Conservation (phyloP, 2,113 vertebrate species). For the Chitala chitala region DNA sequence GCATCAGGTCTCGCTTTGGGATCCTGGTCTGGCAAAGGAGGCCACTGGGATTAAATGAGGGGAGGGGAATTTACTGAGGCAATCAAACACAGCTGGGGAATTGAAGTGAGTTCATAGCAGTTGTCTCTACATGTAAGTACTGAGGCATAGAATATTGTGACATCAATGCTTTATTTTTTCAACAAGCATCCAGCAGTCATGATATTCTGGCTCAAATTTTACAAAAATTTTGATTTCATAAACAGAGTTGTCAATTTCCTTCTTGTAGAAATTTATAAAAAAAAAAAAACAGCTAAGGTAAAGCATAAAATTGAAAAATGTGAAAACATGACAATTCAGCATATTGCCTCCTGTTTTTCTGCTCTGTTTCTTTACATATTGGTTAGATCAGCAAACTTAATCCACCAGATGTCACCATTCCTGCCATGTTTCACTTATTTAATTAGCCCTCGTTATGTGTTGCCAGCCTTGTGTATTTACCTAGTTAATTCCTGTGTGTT, state of each 20-base stretch:
- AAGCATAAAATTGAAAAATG: not conserved
- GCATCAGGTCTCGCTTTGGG: not conserved
- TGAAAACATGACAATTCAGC: too few species aligned
- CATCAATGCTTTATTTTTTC: not conserved
- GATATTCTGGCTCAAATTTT: too few species aligned
- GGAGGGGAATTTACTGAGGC: too few species aligned
- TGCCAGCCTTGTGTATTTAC: too few species aligned
- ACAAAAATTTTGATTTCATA: not conserved
- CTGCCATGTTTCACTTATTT: too few species aligned
- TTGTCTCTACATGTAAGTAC: not conserved
- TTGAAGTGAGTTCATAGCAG: not conserved
- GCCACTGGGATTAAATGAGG: not conserved
- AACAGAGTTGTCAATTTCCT: not conserved
- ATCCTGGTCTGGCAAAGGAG: not conserved
- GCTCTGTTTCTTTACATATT: not conserved
- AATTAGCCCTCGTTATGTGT: too few species aligned
- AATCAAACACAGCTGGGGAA: not conserved
- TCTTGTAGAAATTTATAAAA: not conserved
- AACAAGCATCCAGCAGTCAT: too few species aligned
- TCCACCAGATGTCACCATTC: not conserved
- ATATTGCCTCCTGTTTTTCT: not conserved
- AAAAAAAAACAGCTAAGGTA: not conserved
- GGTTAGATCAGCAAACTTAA: not conserved
- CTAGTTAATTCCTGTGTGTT: too few species aligned
- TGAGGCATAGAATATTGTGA: not conserved